Evolutionary conservation across 1,140 invertebrate genomes (phyloP), one percentile per base, ranked within the genome.

Genomic region (Rhizoglyphus robini): DNA sequence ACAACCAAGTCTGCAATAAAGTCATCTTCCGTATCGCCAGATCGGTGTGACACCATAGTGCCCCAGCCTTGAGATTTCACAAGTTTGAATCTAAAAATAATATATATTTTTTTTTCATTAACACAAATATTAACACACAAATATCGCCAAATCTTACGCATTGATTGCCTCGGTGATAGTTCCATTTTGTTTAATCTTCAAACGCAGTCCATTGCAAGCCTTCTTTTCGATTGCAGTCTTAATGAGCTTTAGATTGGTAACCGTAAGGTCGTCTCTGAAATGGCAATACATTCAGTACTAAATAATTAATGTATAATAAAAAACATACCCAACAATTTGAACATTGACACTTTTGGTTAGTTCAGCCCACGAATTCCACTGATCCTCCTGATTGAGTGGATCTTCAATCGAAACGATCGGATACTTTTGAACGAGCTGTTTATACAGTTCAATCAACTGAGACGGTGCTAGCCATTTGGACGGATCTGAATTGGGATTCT

Each of bases 141-240:
- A n/a, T n/a, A n/a, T n/a, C 32, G 27, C 41, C 8, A 46, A 51
- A 27, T 73, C 74, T 73, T 75, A 78, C 70, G 96, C 95, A 71
- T 88, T 81, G 73, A 99, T 98, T 4, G 96, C 88, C 77, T 99
- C 96, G 4, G 93, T 96, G 0, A 99, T 88, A 49, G 87, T 87
- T 63, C 96, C 96, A 73, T 99, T 99, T 80, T 99, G 96, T 76
- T 99, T 99, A 1, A 99, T 94, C 76, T 99, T 99, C 69, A 99
- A 77, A 36, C 99, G 78, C 29, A 99, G 79, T 72, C 90, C 94
- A 77, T 99, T 99, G 81, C 95, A 98, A 48, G 94, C 87, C 72
- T 96, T 93, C 81, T 93, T 90, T 51, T 99, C 94, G 62, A 98
- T 86, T 46, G 91, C 96, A 23, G 83, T 92, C 73, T 89, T 81